Percentiles rank a stretch among this genome's conserved stretches.
Evolutionary conservation across 2,797 vertebrate species (phyloP).

Genomic region (Spatula clypeata): DNA sequence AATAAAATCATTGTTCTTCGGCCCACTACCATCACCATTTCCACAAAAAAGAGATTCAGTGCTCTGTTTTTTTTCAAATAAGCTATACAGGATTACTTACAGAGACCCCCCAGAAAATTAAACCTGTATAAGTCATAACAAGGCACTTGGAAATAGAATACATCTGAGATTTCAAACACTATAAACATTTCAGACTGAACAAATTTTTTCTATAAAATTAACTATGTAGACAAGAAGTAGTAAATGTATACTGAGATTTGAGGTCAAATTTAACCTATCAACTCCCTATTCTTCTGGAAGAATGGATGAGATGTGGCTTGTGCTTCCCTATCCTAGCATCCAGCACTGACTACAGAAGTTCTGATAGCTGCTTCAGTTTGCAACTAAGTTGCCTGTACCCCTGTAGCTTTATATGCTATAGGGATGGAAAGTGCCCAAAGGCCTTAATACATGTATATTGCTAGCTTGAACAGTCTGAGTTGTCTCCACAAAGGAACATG

Average conservation of each 20-base stretch:
- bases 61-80: neutral
- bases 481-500: neutral
- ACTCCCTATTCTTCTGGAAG: neutral
- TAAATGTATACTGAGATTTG: neutral
- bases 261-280: neutral
- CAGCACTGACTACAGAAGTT: neutral
- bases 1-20: neutral
- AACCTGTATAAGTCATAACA: neutral
- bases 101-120: neutral
- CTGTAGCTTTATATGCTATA: neutral
- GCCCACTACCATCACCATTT: neutral
- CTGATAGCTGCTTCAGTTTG: neutral
- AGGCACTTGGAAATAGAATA: neutral
- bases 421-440: neutral
- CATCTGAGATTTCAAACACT: neutral
- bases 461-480: neutral
- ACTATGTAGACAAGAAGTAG: neutral
- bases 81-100: neutral
- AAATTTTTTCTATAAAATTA: neutral
- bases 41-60: neutral
- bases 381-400: neutral
- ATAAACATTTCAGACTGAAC: neutral
- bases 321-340: neutral
- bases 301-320: neutral
- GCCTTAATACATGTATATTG: neutral